Conservation (phyloP, 2,888 invertebrate genomes). For the Gortyna flavago region DNA sequence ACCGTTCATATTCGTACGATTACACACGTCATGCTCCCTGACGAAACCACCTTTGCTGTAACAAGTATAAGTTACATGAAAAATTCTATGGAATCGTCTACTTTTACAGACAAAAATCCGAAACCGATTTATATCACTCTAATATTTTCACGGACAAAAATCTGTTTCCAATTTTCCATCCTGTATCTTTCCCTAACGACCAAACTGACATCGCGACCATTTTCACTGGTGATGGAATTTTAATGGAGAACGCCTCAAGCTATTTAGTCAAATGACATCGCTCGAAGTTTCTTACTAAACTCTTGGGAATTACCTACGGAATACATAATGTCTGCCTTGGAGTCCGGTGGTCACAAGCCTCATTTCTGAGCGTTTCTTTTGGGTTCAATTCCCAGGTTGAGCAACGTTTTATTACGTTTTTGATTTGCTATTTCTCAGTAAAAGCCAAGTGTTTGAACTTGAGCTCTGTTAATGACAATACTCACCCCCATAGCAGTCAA, state of each 20-base stretch:
- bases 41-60: neutral
- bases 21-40: neutral
- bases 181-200: conserved; percentile 29
- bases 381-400: neutral
- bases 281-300: conserved; percentile 47
- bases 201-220: conserved; percentile 20
- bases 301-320: conserved; percentile 41
- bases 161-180: neutral
- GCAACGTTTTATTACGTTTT: neutral
- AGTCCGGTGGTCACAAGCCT: neutral
- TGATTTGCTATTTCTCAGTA: neutral
- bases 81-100: too few species aligned
- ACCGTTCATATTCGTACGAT: neutral
- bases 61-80: neutral
- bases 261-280: conserved; percentile 55
- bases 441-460: neutral
- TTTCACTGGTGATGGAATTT: conserved; percentile 60
- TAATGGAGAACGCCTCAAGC: conserved; percentile 58
- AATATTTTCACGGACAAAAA: neutral
- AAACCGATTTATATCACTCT: neutral
- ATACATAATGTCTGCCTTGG: conserved; percentile 18
- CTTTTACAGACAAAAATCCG: neutral
- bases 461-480: neutral
- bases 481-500: neutral
- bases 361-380: neutral